Conservation (phyloP, 2,888 invertebrate species). For the Plusia festucae region DNA sequence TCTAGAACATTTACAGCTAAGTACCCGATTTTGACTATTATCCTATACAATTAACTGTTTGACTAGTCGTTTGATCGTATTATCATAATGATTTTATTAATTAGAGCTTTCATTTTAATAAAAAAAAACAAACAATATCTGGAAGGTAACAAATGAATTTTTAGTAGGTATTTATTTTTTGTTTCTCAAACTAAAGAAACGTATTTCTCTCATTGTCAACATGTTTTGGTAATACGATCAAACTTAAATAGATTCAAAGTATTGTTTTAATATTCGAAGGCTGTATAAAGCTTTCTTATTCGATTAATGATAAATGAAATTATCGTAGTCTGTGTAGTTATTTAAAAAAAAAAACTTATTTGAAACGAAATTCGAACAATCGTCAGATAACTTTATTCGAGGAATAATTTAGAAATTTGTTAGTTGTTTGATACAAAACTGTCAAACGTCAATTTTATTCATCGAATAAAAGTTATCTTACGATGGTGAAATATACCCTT, state of each 20-base stretch:
- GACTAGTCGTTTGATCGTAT: conserved; percentile 28
- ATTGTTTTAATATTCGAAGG: conserved; percentile 42
- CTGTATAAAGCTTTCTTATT: conserved; percentile 49
- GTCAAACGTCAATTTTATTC: too few relatives aligned
- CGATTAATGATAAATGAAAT: conserved; percentile 41
- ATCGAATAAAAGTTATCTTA: too few relatives aligned
- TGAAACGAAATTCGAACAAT: too few relatives aligned
- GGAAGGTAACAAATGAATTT: background rate
- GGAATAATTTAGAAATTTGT: too few relatives aligned
- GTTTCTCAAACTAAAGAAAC: background rate
- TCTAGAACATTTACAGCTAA: conserved; percentile 71
- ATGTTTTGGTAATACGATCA: conserved; percentile 25
- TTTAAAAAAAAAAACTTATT: too few relatives aligned
- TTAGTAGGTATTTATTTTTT: background rate
- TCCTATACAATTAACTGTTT: conserved; percentile 51
- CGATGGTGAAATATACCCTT: too few relatives aligned
- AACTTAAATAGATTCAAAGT: conserved; percentile 29
- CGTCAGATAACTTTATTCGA: too few relatives aligned
- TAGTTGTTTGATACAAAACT: too few relatives aligned
- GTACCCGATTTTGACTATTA: conserved; percentile 66
- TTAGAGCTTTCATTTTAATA: too few relatives aligned
- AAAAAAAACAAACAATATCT: background rate
- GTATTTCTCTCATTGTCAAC: too few relatives aligned
- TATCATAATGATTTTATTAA: conserved; percentile 8
- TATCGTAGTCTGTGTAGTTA: background rate